Evolutionary conservation across 1,140 invertebrate species (phyloP).

Genomic region (Nasonia longicornis): DNA sequence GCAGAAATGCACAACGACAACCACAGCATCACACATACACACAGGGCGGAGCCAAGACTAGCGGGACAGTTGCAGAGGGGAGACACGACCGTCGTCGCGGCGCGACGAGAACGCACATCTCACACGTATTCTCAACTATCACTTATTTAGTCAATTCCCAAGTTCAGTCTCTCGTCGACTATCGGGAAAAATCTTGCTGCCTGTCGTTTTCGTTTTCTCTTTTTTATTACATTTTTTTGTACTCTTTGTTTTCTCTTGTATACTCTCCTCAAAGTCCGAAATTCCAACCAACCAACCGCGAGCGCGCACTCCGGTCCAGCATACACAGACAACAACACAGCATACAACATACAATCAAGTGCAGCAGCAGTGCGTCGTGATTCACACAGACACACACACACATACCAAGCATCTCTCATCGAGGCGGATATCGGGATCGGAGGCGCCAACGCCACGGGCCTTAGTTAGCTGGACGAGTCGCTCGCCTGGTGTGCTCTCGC

Average conservation of each 20-base stretch:
- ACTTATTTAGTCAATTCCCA: conserved; percentile 44
- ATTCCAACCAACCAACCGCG: background rate
- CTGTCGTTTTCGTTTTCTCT: conserved; percentile 7
- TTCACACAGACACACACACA: background rate
- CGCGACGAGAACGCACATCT: conserved; percentile 32
- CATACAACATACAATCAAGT: background rate
- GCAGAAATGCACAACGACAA: background rate
- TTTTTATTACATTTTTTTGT: background rate
- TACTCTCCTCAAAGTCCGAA: background rate
- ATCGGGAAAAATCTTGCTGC: conserved; percentile 33
- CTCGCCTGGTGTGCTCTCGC: background rate
- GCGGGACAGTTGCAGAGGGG: conserved; percentile 26
- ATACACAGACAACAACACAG: conserved; percentile 7
- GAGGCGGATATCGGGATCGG: conserved; percentile 35
- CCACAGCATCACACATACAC: background rate
- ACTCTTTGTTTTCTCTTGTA: conserved; percentile 1
- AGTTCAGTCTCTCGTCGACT: conserved; percentile 44
- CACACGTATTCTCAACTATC: conserved; percentile 27
- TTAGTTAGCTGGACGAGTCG: conserved; percentile 37
- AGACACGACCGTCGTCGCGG: background rate
- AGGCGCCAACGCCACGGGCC: conserved; percentile 38
- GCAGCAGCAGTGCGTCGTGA: background rate
- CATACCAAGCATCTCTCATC: background rate
- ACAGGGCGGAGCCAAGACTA: background rate
- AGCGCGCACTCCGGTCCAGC: conserved; percentile 26